Conservation (phyloP, 2,797 vertebrate genomes). For the Hoplostethus mediterraneus region DNA sequence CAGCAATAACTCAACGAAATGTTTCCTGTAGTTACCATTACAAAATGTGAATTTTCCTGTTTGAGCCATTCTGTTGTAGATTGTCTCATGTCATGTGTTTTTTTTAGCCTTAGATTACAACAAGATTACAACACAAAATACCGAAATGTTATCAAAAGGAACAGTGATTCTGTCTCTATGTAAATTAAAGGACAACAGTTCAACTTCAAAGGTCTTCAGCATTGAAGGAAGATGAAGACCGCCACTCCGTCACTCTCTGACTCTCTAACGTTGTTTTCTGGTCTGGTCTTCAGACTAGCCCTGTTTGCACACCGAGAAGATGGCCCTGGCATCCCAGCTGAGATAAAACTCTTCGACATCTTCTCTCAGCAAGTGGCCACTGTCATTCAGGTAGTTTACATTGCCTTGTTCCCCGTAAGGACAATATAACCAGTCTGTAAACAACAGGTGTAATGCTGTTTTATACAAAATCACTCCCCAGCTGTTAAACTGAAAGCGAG, state of each 20-base stretch:
- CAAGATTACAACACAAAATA: too few relatives aligned
- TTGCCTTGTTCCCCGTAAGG: neutral
- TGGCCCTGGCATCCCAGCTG: conserved; percentile 96
- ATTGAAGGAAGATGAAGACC: neutral
- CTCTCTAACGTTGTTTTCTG: neutral
- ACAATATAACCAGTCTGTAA: neutral
- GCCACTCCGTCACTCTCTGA: too few relatives aligned
- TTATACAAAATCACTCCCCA: neutral
- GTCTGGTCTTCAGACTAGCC: conserved; percentile 87
- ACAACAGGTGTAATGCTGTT: neutral
- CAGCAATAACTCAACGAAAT: too few relatives aligned
- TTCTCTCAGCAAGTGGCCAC: conserved; percentile 99
- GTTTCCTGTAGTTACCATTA: too few relatives aligned
- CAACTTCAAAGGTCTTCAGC: neutral
- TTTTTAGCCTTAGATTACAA: too few relatives aligned
- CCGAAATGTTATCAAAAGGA: neutral
- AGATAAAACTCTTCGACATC: conserved; percentile 98
- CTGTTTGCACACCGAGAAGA: conserved; percentile 99
- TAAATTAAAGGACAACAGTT: neutral
- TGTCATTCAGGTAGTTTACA: conserved; percentile 91
- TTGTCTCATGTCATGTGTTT: too few relatives aligned
- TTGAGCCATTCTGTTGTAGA: too few relatives aligned
- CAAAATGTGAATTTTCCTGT: too few relatives aligned
- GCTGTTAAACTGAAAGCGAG: neutral
- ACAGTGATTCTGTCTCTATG: too few relatives aligned